These are phyloP conservation scores for Catostylus mosaicus DNA, from an alignment of 30 jellyfish, hydroid and myxozoan genomes.

Conservation along the genomic window DNA sequence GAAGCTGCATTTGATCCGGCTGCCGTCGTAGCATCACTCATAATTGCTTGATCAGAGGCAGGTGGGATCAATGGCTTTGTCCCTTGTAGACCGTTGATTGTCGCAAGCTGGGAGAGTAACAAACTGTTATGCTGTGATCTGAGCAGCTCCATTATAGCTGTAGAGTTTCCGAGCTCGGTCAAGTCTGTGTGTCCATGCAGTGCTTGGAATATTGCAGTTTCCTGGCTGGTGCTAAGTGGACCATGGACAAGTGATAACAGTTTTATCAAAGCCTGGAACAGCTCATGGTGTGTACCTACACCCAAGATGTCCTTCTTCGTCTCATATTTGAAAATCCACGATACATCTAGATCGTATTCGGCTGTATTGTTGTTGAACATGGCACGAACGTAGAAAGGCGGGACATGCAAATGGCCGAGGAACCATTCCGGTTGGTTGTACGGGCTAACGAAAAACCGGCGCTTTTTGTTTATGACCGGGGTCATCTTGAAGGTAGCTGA, in stretches of 20 bases:
- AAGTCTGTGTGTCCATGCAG: slow-evolving; percentile 57
- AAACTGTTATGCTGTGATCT: slow-evolving; percentile 42
- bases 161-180: slow-evolving; percentile 46
- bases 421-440: slow-evolving; percentile 75
- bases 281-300: slow-evolving; percentile 54
- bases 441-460: slow-evolving; percentile 51
- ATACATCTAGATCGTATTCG: slow-evolving; percentile 58
- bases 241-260: slow-evolving; percentile 61
- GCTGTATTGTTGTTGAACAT: slow-evolving; percentile 76
- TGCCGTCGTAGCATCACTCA: slow-evolving; percentile 55
- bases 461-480: slow-evolving; percentile 42
- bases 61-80: slow-evolving; percentile 27
- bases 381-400: slow-evolving; percentile 79
- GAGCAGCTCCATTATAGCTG: slow-evolving; percentile 63
- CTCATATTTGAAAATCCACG: slow-evolving; percentile 55
- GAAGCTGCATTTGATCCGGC: slow-evolving; percentile 49
- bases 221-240: slow-evolving; percentile 41
- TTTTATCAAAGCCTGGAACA: slow-evolving; percentile 58
- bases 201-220: slow-evolving; percentile 64
- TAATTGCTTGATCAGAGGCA: slow-evolving; percentile 30
- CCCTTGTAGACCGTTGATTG: slow-evolving; percentile 63
- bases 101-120: slow-evolving; percentile 68
- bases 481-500: slow-evolving; percentile 69
- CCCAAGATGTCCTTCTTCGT: slow-evolving; percentile 48
- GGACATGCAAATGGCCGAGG: slow-evolving; percentile 71